Evolutionary conservation across 2,113 vertebrate species (phyloP), one percentile per base, ranked within the genome.

Genomic region (Scalopus aquaticus): DNA sequence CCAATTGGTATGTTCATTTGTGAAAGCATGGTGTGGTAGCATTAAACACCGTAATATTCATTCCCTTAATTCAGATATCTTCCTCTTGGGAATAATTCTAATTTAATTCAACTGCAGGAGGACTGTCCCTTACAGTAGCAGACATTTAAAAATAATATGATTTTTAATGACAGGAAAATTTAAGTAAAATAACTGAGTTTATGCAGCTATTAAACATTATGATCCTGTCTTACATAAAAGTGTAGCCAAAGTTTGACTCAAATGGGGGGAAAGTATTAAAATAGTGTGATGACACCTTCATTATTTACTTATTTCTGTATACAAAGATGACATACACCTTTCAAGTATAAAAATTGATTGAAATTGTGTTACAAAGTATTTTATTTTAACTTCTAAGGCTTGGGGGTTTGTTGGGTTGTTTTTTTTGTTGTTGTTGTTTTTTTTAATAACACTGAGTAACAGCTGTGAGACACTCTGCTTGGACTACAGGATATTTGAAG

Each of bases 111-210:
- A 0, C 54, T 92, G 22, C 51, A 84, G 30, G 44, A 80, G 64
- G 4, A 58, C 44, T 67, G 0, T 87, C 93, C 37, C 69, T 42
- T 88, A 6, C 3, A 80, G 44, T 96, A 54, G 22, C 22, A 46
- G 65, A 60, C 20, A 80, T 88, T 69, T 80, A 22, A 72, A 91
- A 89, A 44, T 35, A 91, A 22, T 67, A 7, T 60, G 44, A 80
- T 78, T 95, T 95, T 17, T 96, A 30, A 81, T 95, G 28, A 44
- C 77, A 80, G 17, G 37, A 65, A 91, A 92, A 92, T 62, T 54
- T 90, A 83, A 49, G 64, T 96, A 46, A 35, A 93, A 20, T 69
- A 90, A 77, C 44, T 96, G 65, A 90, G 9, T 64, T 78, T 76
- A 88, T 93, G 37, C 2, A 79, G 32, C 44, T 88, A 2, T 35